These are phyloP conservation scores for Corythornis madagascariensis DNA, from an alignment of 2,113 vertebrate genomes.

Conservation along the genomic window DNA sequence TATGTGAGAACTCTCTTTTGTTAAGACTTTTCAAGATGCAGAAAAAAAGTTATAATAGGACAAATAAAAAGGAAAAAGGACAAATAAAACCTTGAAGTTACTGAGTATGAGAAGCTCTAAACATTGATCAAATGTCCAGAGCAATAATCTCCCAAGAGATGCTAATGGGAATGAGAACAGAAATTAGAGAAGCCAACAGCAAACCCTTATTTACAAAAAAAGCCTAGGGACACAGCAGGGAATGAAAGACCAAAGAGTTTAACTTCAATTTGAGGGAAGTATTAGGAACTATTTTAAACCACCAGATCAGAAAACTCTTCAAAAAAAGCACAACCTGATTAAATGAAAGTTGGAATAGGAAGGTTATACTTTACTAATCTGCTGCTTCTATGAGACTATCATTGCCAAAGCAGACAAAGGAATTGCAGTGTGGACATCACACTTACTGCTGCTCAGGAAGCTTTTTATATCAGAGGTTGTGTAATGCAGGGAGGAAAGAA, in stretches of 20 bases:
- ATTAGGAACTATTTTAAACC: slow-evolving; percentile 29
- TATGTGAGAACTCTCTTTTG: neutral
- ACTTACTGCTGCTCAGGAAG: slow-evolving; percentile 18
- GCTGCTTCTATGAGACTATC: neutral
- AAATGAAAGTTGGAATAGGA: neutral
- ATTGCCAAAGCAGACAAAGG: neutral
- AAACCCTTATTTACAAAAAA: slow-evolving; percentile 6
- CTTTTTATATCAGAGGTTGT: slow-evolving; percentile 22
- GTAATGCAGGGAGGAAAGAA: neutral
- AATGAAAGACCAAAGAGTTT: slow-evolving; percentile 20
- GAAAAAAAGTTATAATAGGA: neutral
- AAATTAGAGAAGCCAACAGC: neutral
- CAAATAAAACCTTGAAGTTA: neutral
- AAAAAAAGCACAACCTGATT: slow-evolving; percentile 47
- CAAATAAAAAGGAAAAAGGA: neutral
- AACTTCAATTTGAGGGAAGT: slow-evolving; percentile 8
- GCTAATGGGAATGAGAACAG: neutral
- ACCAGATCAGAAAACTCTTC: neutral
- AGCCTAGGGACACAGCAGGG: neutral
- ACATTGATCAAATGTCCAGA: neutral
- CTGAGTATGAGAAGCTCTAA: neutral
- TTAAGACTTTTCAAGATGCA: neutral
- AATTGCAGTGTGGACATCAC: neutral
- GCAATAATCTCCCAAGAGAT: neutral
- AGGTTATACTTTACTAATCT: slow-evolving; percentile 8